Conservation (phyloP, 1,140 invertebrate species). For the Orussus abietinus region DNA sequence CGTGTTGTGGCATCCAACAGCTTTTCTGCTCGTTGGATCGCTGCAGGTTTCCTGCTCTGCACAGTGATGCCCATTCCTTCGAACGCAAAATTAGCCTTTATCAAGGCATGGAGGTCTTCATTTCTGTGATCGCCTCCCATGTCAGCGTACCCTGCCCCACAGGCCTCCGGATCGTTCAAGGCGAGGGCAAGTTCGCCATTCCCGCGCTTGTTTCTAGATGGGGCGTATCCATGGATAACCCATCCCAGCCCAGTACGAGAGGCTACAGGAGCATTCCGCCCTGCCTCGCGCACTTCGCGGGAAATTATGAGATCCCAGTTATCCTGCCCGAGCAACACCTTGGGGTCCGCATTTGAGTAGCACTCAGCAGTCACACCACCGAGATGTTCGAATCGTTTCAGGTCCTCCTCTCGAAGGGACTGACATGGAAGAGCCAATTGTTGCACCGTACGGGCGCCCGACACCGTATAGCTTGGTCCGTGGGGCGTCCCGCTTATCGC, state of each 20-base stretch:
- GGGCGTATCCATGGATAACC: conserved; percentile 10
- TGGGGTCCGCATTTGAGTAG: not conserved
- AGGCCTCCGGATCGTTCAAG: not conserved
- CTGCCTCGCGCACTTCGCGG: not conserved
- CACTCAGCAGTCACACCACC: not conserved
- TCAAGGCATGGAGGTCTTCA: too few relatives aligned
- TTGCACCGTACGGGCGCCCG: not conserved
- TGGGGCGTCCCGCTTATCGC: not conserved
- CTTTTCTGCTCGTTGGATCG: too few relatives aligned
- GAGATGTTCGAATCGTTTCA: not conserved
- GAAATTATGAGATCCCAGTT: conserved; percentile 10
- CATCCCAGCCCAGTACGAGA: conserved; percentile 12
- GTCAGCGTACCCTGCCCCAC: too few relatives aligned
- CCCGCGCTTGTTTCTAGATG: too few relatives aligned
- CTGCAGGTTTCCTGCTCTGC: too few relatives aligned
- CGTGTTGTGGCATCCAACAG: too few relatives aligned
- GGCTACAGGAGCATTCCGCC: not conserved
- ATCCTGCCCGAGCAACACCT: conserved; percentile 14
- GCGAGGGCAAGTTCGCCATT: conserved; percentile 11
- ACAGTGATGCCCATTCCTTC: too few relatives aligned
- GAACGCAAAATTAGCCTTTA: too few relatives aligned
- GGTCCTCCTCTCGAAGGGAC: not conserved
- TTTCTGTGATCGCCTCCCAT: too few relatives aligned
- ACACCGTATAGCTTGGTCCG: not conserved
- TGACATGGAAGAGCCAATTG: conserved; percentile 4